Conservation (phyloP, 2,797 vertebrate species). For the Chloroceryle inda region DNA sequence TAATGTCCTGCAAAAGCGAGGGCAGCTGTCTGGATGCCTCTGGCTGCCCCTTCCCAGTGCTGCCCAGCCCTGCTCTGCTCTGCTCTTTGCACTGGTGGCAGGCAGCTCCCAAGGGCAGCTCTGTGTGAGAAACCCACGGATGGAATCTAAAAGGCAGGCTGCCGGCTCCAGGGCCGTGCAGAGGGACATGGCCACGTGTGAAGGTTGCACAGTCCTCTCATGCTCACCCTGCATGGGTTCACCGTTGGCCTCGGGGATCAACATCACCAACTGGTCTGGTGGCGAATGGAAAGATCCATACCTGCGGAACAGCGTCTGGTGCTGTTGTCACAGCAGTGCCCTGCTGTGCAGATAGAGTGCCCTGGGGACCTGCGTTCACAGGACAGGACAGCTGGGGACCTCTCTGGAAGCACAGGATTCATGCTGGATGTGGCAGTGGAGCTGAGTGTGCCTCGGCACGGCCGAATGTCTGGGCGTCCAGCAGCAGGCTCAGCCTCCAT, state of each 20-base stretch:
- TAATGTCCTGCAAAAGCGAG: not conserved
- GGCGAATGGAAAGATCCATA: not conserved
- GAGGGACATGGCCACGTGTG: fast-evolving
- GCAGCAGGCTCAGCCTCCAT: not conserved
- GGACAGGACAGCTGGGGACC: not conserved
- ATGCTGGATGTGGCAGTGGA: fast-evolving
- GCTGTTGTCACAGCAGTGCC: not conserved
- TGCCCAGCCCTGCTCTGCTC: not conserved
- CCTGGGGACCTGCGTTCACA: not conserved
- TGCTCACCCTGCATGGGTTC: not conserved
- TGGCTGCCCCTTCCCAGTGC: not conserved
- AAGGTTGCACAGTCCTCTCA: not conserved
- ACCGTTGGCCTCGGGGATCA: not conserved
- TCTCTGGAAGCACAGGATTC: not conserved
- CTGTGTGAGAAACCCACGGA: fast-evolving
- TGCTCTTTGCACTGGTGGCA: not conserved
- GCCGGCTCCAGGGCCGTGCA: fast-evolving
- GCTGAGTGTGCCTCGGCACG: not conserved
- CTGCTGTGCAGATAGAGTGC: fast-evolving
- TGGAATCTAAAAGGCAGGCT: no score
- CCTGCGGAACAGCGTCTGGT: not conserved
- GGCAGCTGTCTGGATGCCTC: not conserved
- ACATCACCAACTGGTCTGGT: fast-evolving
- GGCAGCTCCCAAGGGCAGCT: fast-evolving
- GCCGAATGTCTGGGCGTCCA: fast-evolving